Evolutionary conservation across 2,888 invertebrate genomes (phyloP).

Genomic region (Hetaerina titia): DNA sequence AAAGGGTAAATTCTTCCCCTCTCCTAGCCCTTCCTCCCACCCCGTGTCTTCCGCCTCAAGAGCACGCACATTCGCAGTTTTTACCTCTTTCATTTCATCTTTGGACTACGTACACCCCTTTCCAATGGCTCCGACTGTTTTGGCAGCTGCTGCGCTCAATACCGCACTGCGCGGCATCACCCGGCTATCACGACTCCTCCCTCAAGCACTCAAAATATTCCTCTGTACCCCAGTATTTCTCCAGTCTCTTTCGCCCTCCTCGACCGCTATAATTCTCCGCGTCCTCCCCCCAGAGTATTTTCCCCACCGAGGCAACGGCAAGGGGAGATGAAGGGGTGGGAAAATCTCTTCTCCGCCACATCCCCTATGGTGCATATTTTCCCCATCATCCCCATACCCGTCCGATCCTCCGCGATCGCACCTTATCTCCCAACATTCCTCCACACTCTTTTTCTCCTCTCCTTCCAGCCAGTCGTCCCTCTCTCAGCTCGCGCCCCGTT

Average conservation of each 20-base stretch:
- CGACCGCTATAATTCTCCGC: not conserved
- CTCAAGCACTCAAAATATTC: not conserved
- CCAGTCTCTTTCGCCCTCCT: not conserved
- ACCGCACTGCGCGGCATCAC: not conserved
- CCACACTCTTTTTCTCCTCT: not conserved
- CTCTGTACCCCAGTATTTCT: not conserved
- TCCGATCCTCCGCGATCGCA: not conserved
- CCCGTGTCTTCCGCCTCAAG: too few species aligned
- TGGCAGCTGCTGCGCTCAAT: too few species aligned
- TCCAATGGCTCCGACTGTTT: too few species aligned
- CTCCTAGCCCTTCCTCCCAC: not conserved
- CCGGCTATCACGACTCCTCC: not conserved
- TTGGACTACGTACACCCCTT: too few species aligned
- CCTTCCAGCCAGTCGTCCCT: not conserved
- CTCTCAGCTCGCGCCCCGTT: not conserved
- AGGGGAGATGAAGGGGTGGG: not conserved
- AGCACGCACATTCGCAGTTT: not conserved
- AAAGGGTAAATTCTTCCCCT: conserved; percentile 18
- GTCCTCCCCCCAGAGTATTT: not conserved
- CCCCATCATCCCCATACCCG: not conserved
- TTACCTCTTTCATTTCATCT: too few species aligned
- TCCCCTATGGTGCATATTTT: not conserved
- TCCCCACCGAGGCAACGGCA: not conserved
- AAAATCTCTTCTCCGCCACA: not conserved
- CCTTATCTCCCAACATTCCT: not conserved